Evolutionary conservation across 2,113 vertebrate species (phyloP).

Genomic region (Rhegmatorhina hoffmannsi): DNA sequence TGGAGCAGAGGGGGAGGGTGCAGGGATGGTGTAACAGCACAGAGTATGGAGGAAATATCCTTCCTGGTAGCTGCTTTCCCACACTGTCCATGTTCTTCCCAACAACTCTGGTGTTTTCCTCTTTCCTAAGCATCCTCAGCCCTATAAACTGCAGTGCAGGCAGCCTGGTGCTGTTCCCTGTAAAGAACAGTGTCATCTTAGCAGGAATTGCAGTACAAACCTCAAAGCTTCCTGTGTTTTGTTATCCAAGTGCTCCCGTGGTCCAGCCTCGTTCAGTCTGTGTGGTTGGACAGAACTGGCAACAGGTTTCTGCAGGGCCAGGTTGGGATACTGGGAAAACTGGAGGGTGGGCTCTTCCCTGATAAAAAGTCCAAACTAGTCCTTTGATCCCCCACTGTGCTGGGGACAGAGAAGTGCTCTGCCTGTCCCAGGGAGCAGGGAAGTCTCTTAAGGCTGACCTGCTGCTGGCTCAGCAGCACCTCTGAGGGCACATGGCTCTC

Average conservation of each 20-base stretch:
- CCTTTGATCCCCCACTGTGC: no score
- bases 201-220: not conserved
- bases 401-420: not conserved
- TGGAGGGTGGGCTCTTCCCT: not conserved
- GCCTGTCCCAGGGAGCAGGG: not conserved
- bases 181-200: not conserved
- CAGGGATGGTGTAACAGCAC: not conserved
- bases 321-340: not conserved
- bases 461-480: not conserved
- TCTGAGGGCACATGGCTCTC: fast-evolving
- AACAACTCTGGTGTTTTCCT: not conserved
- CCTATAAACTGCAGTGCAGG: not conserved
- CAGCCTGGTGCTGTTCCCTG: not conserved
- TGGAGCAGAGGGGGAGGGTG: not conserved
- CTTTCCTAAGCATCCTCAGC: not conserved
- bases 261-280: not conserved
- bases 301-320: not conserved
- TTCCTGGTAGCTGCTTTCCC: not conserved
- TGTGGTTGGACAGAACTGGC: not conserved
- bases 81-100: fast-evolving
- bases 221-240: not conserved
- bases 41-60: not conserved
- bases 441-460: not conserved
- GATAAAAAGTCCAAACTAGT: not conserved
- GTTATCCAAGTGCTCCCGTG: not conserved